These are phyloP conservation scores for Pachyrhynchus sulphureomaculatus DNA, from an alignment of 1,140 invertebrate genomes.

Conservation along the genomic window DNA sequence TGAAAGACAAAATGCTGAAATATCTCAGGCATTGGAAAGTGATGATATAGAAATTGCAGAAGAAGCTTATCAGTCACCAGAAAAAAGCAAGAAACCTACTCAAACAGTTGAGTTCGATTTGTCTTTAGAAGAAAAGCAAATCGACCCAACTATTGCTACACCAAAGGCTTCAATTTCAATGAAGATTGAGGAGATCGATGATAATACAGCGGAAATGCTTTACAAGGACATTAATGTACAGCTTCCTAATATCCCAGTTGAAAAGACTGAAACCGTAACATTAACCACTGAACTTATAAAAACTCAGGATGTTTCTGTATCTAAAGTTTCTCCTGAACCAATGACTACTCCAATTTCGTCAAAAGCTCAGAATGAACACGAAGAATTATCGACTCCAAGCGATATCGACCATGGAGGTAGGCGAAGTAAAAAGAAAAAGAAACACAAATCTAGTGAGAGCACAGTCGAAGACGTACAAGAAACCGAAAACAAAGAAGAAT, in stretches of 20 bases:
- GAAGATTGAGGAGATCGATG: conserved; percentile 39
- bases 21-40: neutral
- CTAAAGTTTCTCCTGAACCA: neutral
- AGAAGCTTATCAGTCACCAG: neutral
- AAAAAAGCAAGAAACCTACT: conserved; percentile 8
- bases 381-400: conserved; percentile 48
- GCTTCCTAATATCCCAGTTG: conserved; percentile 32
- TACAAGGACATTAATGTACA: conserved; percentile 43
- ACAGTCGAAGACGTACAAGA: conserved; percentile 23
- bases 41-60: neutral
- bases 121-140: conserved; percentile 47
- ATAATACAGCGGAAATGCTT: conserved; percentile 26
- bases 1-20: conserved; percentile 22
- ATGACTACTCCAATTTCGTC: conserved; percentile 42
- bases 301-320: neutral
- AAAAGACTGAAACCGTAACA: conserved; percentile 10
- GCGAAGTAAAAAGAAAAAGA: conserved; percentile 57
- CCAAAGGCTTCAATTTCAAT: conserved; percentile 42
- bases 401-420: conserved; percentile 52
- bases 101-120: conserved; percentile 46
- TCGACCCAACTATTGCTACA: conserved; percentile 28
- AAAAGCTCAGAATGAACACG: conserved; percentile 45
- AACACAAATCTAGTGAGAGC: conserved; percentile 42
- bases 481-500: conserved; percentile 43
- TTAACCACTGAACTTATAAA: conserved; percentile 1